Base-by-base conservation (phyloP, 1,140 invertebrate species). In the Adelges cooleyi region DNA sequence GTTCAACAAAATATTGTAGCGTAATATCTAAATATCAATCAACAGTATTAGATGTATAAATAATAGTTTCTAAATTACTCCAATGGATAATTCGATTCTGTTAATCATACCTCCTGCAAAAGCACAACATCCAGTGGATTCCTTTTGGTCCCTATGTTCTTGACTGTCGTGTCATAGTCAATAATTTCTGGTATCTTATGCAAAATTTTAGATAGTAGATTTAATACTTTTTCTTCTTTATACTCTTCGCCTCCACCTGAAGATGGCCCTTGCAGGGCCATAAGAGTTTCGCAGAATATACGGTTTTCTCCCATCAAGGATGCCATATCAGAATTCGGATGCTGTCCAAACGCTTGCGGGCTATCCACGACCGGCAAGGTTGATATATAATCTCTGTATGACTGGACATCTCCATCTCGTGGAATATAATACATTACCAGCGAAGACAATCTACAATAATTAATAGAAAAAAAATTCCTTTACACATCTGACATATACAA, bases 301-400 rank as follows among this genome's bases (percentile, higher is more conserved):
- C 84, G 79, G 0, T 87, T 85, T 62, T 88, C 89, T 66, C 76
- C 81, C 9, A 89, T 90, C 29, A 89, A 78, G 46, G 89, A 90
- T 13, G 89, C 86, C 65, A 95, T 92, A 73, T 95, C 91, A 3
- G 92, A 90, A 73, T 94, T 94, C 4, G 89, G 82, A 77, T 95
- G 91, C 67, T 95, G 86, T 9, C 92, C 91, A 72, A 92, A 90
- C 0, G 82, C 86, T 76, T 92, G 88, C 0, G 90, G 89, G 67
- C 82, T 81, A 73, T 94, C 90, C 33, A 82, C 75, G 50, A 76
- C 81, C 1, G 89, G 89, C 67, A 91, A 75, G 70, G 86, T 79
- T 2, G 33, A 15, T 20, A 67, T 67, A 4, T 11, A 88, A 72
- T 91, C 87, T 42, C 80, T 78, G 74, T 92, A 91, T 8, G 83